These are phyloP conservation scores for Sesamia nonagrioides DNA, from an alignment of 1,140 invertebrate species.

Conservation along the genomic window DNA sequence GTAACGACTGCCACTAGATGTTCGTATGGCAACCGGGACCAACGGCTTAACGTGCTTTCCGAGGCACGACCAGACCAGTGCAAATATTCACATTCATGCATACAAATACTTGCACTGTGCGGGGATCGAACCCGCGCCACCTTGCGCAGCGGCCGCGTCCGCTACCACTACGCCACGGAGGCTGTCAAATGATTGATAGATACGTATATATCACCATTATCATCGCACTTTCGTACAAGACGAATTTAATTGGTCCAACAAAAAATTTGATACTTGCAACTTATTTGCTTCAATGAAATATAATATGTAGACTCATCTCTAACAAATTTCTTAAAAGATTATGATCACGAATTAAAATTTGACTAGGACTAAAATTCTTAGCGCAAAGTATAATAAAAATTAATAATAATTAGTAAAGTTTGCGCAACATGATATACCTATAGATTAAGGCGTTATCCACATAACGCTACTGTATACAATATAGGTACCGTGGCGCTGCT, in stretches of 20 bases:
- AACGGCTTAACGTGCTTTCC: no score
- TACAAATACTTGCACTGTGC: no score
- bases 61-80: no score
- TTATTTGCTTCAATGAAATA: background rate
- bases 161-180: no score
- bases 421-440: slow-evolving; percentile 30
- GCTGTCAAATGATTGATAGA: no score
- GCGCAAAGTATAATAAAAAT: slow-evolving; percentile 32
- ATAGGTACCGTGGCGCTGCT: slow-evolving; percentile 25
- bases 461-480: slow-evolving; percentile 30
- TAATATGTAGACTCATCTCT: background rate
- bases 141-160: no score
- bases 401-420: slow-evolving; percentile 40
- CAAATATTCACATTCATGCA: no score
- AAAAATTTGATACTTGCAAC: background rate
- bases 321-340: background rate
- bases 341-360: slow-evolving; percentile 1
- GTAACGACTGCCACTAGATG: no score
- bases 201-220: no score
- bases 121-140: no score
- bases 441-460: slow-evolving; percentile 45
- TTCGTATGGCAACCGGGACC: no score
- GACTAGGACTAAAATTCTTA: background rate
- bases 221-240: background rate
- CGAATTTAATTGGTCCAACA: background rate